Base-by-base conservation (phyloP, 2,797 vertebrate genomes). In the Acanthopagrus latus region DNA sequence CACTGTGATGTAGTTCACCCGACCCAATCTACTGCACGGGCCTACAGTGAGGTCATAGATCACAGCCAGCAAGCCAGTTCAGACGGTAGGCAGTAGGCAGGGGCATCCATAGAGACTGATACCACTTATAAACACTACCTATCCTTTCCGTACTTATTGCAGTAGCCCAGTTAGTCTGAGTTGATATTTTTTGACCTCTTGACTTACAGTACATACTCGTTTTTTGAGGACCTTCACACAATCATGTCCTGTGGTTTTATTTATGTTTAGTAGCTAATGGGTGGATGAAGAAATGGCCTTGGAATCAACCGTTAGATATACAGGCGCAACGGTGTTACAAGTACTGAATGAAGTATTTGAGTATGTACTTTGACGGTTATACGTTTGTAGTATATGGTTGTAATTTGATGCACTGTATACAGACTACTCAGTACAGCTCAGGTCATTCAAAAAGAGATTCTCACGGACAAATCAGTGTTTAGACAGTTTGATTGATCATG, bases 371-470 rank as follows among this genome's bases (percentile, higher is more conserved):
- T 77, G 84, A 82, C 78, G 64, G 17, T 73, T 33, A 65, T 80
- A 48, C 75, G 71, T 84, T 47, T 66, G 76, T 65, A 68, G 81
- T 86, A 50, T 87, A 81, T 60, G 71, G 82, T 56, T 73, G 81
- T 82, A 69, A 80, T 68, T 59, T 44, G 71, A 90, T 87, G 87
- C 90, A 89, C 91, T 94, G 89, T 81, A 86, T 74, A 57, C 83
- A 80, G 81, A 90, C 77, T 83, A 91, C 85, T 91, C 71, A 76
- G 80, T 87, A 79, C 78, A 76, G 87, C 89, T 90, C 89, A 89
- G 90, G 87, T 91, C 64, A 74, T 80, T 83, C n/a, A 33, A 58
- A 54, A 20, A 72, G 84, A 85, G 71, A 81, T 86, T 86, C 20
- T 71, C 60, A 51, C 16, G 17, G 85, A 80, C 47, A 83, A 82